Conservation (phyloP, 1,140 invertebrate species). For the Mya arenaria region DNA sequence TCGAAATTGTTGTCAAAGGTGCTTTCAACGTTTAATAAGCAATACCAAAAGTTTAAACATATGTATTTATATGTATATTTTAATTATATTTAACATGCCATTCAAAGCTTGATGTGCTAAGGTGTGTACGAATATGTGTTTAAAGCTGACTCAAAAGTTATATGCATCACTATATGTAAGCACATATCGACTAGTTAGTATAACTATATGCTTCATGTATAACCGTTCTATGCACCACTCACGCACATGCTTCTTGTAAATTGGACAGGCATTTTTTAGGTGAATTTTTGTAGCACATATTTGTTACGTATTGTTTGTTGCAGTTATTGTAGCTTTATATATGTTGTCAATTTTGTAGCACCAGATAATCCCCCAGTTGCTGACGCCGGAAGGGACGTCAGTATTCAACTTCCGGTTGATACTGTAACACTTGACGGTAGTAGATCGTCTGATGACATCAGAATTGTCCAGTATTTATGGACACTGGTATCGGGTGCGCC, state of each 20-base stretch:
- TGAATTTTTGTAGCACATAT: not conserved
- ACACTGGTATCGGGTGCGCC: not conserved
- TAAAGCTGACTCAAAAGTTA: too few species aligned
- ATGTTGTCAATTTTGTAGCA: not conserved
- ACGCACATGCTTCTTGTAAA: not conserved
- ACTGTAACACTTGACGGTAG: constrained; percentile 19
- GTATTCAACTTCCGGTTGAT: not conserved
- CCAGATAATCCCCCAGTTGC: constrained; percentile 11
- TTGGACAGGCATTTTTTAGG: not conserved
- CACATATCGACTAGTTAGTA: too few species aligned
- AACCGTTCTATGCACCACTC: too few species aligned
- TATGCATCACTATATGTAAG: too few species aligned
- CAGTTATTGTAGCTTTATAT: not conserved
- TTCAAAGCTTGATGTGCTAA: too few species aligned
- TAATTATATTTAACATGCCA: too few species aligned
- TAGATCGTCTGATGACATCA: constrained; percentile 18
- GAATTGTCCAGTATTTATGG: constrained; percentile 18
- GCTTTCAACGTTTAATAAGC: not conserved
- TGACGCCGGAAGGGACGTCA: constrained; percentile 20
- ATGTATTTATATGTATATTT: too few species aligned
- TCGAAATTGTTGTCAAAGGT: constrained; percentile 22
- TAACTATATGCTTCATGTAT: too few species aligned
- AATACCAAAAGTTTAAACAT: too few species aligned
- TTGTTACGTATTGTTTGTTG: not conserved
- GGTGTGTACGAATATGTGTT: too few species aligned